A percentile compares a stretch with the other conserved stretches of the same genome.
These are phyloP conservation scores for Chironex yamaguchii DNA, from an alignment of 30 jellyfish, hydroid and myxozoan genomes.

Conservation along the genomic window DNA sequence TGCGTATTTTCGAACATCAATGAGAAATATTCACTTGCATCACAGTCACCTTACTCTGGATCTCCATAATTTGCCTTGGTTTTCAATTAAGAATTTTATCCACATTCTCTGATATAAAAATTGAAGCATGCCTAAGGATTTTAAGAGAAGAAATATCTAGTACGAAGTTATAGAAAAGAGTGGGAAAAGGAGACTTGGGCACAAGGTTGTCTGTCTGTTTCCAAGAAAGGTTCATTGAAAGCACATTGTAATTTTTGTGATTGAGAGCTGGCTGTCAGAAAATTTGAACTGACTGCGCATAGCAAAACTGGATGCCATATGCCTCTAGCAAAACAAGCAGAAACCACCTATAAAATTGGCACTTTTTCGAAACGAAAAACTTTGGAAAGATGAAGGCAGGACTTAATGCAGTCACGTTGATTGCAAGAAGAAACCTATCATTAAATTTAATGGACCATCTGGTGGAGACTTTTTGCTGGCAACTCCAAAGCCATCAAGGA, in stretches of 20 bases:
- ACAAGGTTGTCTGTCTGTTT: slow-evolving; percentile 17
- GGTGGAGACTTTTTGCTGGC: slow-evolving; percentile 21
- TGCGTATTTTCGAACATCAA: too few species aligned
- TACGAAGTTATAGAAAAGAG: slow-evolving; percentile 35
- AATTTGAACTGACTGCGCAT: slow-evolving; percentile 24
- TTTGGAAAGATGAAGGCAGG: slow-evolving; percentile 21
- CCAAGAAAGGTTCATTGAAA: background rate
- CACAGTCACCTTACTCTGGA: too few species aligned
- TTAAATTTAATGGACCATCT: slow-evolving; percentile 17
- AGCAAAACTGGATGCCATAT: background rate
- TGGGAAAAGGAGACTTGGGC: slow-evolving; percentile 67
- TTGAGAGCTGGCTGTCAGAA: slow-evolving; percentile 25
- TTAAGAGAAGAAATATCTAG: slow-evolving; percentile 31
- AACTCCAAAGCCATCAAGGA: slow-evolving; percentile 31
- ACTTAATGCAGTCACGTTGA: slow-evolving; percentile 41
- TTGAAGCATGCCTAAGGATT: too few species aligned
- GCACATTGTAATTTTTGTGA: slow-evolving; percentile 34
- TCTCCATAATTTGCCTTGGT: too few species aligned
- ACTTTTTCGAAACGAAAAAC: background rate
- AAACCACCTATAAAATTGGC: background rate
- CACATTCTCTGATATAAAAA: too few species aligned
- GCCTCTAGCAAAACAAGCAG: background rate
- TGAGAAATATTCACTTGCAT: too few species aligned
- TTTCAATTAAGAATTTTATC: too few species aligned
- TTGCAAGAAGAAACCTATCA: slow-evolving; percentile 36